phyloP scores from a whole-genome alignment of 2,888 invertebrate species.

The Artemia sinica region DNA sequence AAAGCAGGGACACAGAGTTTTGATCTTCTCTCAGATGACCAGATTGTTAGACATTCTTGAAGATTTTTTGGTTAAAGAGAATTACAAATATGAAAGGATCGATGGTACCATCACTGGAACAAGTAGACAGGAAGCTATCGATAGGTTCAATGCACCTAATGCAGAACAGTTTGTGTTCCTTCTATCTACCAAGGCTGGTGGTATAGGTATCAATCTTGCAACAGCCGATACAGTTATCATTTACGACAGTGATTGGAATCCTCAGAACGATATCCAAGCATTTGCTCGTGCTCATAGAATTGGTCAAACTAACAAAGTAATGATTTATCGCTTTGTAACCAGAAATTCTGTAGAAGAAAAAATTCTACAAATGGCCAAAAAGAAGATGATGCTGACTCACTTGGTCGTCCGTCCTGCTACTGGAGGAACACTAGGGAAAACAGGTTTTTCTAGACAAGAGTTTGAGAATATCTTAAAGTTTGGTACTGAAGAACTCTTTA shows the following conservation, averaged over 20 bases:
- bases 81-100: conserved; percentile 41
- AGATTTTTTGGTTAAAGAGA: conserved; percentile 40
- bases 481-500: conserved; percentile 44
- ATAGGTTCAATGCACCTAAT: conserved; percentile 41
- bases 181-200: conserved; percentile 41
- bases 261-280: conserved; percentile 43
- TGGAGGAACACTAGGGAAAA: conserved; percentile 35
- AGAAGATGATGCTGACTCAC: conserved; percentile 45
- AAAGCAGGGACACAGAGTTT: conserved; percentile 38
- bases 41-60: conserved; percentile 43
- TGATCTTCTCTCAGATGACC: conserved; percentile 45
- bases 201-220: conserved; percentile 43
- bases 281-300: conserved; percentile 44
- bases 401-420: conserved; percentile 35
- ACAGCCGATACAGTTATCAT: conserved; percentile 45
- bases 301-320: conserved; percentile 42
- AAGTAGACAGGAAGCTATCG: conserved; percentile 41
- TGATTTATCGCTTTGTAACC: conserved; percentile 44
- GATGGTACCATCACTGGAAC: conserved; percentile 42
- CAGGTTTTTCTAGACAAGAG: conserved; percentile 40
- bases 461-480: conserved; percentile 43
- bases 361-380: conserved; percentile 42
- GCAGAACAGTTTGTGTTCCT: conserved; percentile 39
- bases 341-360: conserved; percentile 42
- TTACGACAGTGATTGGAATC: conserved; percentile 46